Base-by-base conservation (phyloP, 2,797 vertebrate species). In the Steatocranus sp. region DNA sequence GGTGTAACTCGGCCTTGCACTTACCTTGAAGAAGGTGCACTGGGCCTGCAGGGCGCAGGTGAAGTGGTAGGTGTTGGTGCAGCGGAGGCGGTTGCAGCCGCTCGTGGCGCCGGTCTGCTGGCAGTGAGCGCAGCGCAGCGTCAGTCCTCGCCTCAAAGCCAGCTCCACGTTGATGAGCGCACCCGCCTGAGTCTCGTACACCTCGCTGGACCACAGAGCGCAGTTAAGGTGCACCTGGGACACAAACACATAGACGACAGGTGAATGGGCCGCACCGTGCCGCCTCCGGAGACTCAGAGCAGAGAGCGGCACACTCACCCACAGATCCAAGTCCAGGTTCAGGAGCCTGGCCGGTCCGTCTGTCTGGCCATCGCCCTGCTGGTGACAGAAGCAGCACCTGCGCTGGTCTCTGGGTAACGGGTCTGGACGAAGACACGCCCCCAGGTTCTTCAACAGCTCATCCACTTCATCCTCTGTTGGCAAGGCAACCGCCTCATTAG, bases 121-220 rank as follows among this genome's bases (percentile, higher is more conserved):
- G 86, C 99, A 99, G 94, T 97, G 96, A 48, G 96, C 96, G 25
- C 98, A 99, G 86, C 97, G 97, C 89, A 99, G 96, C 0, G 97
- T 94, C 77, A 99, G 95, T 53, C 99, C 97, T 4, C 98, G 94
- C 11, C 98, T 90, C 91, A 99, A 95, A 0, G 98, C 99, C 73
- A 98, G 93, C 77, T 99, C 99, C 88, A 99, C 99, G 0, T 99
- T 99, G 83, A 99, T 99, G 85, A 99, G 97, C 46, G 98, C 99
- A 6, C 99, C 99, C 7, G 99, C 99, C 96, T 99, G 98, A 18
- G 99, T 99, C 96, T 99, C 99, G 0, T 99, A 99, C 80, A 99
- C 98, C 94, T 99, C 98, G 0, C 97, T 98, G 93, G 99, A 99
- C 99, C 99, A 99, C 92, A 99, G 97, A 0, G 99, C 98, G 23